Conservation (phyloP, 2,888 invertebrate genomes). For the Cryptus armator region DNA sequence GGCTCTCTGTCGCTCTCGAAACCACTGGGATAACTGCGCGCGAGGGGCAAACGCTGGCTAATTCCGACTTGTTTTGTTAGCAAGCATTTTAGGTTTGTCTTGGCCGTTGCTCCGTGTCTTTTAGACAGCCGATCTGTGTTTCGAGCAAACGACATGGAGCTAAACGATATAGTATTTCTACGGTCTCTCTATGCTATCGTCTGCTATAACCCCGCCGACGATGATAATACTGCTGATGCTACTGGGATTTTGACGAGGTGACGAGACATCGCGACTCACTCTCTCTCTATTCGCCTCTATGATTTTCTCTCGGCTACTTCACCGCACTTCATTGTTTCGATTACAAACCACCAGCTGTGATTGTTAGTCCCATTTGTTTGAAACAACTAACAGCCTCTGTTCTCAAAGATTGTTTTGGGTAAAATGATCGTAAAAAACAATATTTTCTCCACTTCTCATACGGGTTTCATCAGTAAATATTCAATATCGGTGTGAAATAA, state of each 20-base stretch:
- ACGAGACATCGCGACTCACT: slow-evolving; percentile 41
- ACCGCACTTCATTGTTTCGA: slow-evolving; percentile 36
- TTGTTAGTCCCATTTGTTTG: neutral
- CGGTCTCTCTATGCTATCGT: slow-evolving; percentile 19
- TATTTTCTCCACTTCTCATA: too few species aligned
- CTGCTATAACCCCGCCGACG: slow-evolving; percentile 35
- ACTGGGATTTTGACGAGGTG: slow-evolving; percentile 58
- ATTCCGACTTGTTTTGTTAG: slow-evolving; percentile 84
- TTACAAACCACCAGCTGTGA: neutral
- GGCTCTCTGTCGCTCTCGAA: slow-evolving; percentile 7
- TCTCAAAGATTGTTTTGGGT: too few species aligned
- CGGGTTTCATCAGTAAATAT: too few species aligned
- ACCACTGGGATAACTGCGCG: neutral
- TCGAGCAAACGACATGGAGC: slow-evolving; percentile 83
- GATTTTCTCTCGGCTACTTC: slow-evolving; percentile 44
- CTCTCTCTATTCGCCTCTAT: slow-evolving; percentile 45
- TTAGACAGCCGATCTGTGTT: slow-evolving; percentile 85
- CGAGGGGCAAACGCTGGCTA: slow-evolving; percentile 79
- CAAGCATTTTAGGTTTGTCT: slow-evolving; percentile 85
- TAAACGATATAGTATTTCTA: slow-evolving; percentile 66
- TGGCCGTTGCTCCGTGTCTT: slow-evolving; percentile 84
- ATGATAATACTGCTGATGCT: slow-evolving; percentile 44
- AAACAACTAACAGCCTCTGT: neutral
- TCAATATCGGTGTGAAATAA: too few species aligned
- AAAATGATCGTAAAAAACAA: too few species aligned